Base-by-base conservation (phyloP, 2,797 vertebrate species). In the Schizopygopsis malacanthus region DNA sequence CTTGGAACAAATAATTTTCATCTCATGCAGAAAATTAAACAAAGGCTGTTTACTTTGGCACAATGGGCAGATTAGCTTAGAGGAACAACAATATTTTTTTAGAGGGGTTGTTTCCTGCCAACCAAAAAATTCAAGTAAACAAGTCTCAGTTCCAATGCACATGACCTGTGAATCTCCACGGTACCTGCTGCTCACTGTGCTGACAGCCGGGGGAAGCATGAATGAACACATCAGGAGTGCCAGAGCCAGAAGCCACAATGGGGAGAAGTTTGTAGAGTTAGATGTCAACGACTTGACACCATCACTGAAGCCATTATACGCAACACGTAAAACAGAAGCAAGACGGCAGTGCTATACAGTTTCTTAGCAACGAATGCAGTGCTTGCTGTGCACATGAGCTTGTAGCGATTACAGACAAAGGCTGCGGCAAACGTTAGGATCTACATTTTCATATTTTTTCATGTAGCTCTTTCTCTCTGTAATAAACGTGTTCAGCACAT, bases 301-400 rank as follows among this genome's bases (percentile, higher is more conserved):
- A 73, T 89, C 77, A 41, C 43, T 76, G 80, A 50, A 89, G 84
- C 81, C 86, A 82, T 88, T 86, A 84, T 85, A 77, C 86, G 82
- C 88, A 81, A 86, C 88, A 72, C 75, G 73, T 79, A 84, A 83
- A 71, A 83, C 70, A 82, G 28, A 83, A 87, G 82, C 16, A 79
- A 70, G 79, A 69, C 18, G 43, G 78, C 73, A 65, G 86, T 78
- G 45, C 72, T 84, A 86, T 83, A 79, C 86, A 81, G 90, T 91
- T 85, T 91, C 90, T 91, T 90, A 91, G 90, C 90, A 91, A 90
- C 87, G 72, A 75, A 43, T 81, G 47, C 25, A 85, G 80, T 67
- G 71, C 69, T 80, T 45, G 15, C 71, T 25, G 39, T 56, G 52
- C 76, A 70, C 50, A 65, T 47, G 37, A 63, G 47, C 80, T 85